phyloP scores from a whole-genome alignment of 1,140 invertebrate species.

The Brachionus calyciflorus region DNA sequence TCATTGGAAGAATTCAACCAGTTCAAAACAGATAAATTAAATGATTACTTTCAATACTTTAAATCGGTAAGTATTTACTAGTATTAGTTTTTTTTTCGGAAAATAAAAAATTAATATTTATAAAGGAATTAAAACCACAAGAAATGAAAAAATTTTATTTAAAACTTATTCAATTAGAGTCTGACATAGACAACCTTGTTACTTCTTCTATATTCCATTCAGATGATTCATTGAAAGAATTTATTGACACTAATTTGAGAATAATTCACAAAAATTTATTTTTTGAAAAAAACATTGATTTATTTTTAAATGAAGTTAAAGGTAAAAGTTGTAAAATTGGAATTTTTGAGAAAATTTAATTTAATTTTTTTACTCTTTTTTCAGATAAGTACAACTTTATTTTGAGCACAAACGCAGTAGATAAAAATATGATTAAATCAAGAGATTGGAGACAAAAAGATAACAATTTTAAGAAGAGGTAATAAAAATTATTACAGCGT shows the following conservation, averaged over 20 bases:
- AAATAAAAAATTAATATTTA: not conserved
- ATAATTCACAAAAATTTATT: slow-evolving; percentile 15
- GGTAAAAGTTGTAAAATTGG: not conserved
- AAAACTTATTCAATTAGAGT: not conserved
- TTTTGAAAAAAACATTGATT: not conserved
- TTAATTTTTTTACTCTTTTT: not conserved
- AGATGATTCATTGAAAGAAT: not conserved
- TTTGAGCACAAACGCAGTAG: not conserved
- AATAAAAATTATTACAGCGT: too few relatives aligned
- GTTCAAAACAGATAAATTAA: not conserved
- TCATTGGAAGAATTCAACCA: not conserved
- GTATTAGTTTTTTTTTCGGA: not conserved
- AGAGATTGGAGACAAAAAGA: too few relatives aligned
- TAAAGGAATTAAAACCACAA: not conserved
- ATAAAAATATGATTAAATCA: too few relatives aligned
- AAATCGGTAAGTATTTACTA: not conserved
- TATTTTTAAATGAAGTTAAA: not conserved
- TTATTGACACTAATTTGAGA: not conserved
- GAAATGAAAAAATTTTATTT: slow-evolving; percentile 13
- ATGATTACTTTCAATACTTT: slow-evolving; percentile 1
- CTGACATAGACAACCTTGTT: not conserved
- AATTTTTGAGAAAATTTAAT: too few relatives aligned
- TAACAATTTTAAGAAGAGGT: too few relatives aligned
- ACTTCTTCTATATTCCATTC: not conserved
- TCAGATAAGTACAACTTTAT: not conserved